A percentile compares a stretch with the other conserved stretches of the same genome.
phyloP scores from a whole-genome alignment of 2,888 invertebrate species.

The Schrankia costaestrigalis region DNA sequence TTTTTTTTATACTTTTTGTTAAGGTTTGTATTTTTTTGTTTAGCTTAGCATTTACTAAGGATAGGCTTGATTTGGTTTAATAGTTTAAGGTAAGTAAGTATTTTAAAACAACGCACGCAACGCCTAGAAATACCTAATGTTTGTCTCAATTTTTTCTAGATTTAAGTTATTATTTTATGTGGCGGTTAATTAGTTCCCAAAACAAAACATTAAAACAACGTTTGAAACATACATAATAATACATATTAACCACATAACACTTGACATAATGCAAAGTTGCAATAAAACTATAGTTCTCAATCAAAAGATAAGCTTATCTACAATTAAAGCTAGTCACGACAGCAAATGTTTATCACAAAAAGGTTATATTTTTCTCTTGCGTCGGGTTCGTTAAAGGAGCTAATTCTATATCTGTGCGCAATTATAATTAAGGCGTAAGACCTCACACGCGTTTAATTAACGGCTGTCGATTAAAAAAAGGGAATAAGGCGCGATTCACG shows the following conservation, averaged over 20 bases:
- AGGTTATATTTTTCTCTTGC: slow-evolving; percentile 10
- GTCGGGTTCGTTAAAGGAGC: slow-evolving; percentile 15
- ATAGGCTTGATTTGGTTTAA: too few species aligned
- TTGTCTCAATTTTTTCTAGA: too few species aligned
- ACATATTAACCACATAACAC: neutral
- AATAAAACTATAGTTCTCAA: slow-evolving; percentile 8
- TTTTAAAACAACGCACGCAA: too few species aligned
- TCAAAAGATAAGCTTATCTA: slow-evolving; percentile 28
- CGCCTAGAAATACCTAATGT: too few species aligned
- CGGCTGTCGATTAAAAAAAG: slow-evolving; percentile 41
- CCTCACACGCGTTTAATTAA: slow-evolving; percentile 68
- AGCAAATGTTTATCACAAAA: slow-evolving; percentile 26
- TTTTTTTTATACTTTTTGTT: too few species aligned
- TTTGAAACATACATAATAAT: neutral
- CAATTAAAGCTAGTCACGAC: slow-evolving; percentile 34
- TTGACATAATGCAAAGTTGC: neutral
- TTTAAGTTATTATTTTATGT: too few species aligned
- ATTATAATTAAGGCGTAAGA: slow-evolving; percentile 66
- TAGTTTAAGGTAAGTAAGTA: too few species aligned
- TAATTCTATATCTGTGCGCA: slow-evolving; percentile 48
- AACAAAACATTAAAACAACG: neutral
- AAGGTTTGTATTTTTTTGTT: too few species aligned
- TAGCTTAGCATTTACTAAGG: too few species aligned
- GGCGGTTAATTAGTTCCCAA: too few species aligned
- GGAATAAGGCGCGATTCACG: slow-evolving; percentile 35